A percentile compares a stretch with the other conserved stretches of the same genome.
These are phyloP conservation scores for Cryptomyrus ogoouensis DNA, from an alignment of 2,113 vertebrate species.

Conservation along the genomic window DNA sequence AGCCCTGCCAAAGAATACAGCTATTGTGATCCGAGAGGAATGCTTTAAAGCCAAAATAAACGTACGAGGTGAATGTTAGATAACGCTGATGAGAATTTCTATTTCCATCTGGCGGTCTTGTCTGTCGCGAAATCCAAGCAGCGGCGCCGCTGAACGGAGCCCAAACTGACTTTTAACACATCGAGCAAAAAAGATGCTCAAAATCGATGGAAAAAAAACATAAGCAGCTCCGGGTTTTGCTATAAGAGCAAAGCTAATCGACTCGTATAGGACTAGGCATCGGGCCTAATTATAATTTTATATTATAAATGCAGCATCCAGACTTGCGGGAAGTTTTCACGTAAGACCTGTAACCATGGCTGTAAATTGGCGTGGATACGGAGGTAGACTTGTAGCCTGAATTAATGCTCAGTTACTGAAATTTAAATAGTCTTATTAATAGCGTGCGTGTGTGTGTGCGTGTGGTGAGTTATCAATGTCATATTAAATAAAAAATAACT, in stretches of 20 bases:
- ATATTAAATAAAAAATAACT: neutral
- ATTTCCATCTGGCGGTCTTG: neutral
- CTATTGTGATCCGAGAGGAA: neutral
- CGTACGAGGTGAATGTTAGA: slow-evolving; percentile 7
- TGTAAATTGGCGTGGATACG: neutral
- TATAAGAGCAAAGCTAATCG: neutral
- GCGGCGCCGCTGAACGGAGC: neutral
- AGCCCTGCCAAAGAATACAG: neutral
- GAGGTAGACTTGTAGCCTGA: neutral
- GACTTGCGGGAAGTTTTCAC: neutral
- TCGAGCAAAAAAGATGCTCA: neutral
- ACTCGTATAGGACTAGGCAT: neutral
- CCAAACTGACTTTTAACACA: neutral
- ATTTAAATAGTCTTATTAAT: neutral
- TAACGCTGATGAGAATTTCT: slow-evolving; percentile 10
- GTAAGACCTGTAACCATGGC: neutral
- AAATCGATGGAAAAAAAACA: neutral
- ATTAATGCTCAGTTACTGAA: neutral
- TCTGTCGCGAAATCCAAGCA: slow-evolving; percentile 1
- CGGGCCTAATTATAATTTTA: no score
- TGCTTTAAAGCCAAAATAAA: slow-evolving; percentile 5
- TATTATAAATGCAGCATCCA: neutral
- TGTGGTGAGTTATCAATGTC: neutral
- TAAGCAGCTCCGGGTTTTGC: neutral
- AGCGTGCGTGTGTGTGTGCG: neutral